Percentiles rank a stretch among this genome's conserved stretches.
These are phyloP conservation scores for Ochropacha duplaris DNA, from an alignment of 2,888 invertebrate genomes.

Conservation along the genomic window DNA sequence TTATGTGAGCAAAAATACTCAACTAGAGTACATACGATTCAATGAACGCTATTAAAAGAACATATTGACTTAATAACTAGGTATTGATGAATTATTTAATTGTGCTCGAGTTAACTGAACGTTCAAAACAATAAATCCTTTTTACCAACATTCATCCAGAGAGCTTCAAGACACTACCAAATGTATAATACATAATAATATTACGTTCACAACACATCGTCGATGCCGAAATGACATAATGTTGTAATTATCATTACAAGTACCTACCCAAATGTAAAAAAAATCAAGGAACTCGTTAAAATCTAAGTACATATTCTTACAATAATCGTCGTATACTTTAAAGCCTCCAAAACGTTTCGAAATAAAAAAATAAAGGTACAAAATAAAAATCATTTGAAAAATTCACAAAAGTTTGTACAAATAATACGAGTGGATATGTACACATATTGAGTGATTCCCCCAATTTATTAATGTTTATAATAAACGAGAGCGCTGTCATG, in stretches of 20 bases:
- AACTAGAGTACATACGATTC: constrained; percentile 17
- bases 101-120: constrained; percentile 14
- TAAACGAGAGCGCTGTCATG: constrained; percentile 9
- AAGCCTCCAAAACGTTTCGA: constrained; percentile 79
- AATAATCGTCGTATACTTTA: constrained; percentile 79
- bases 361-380: constrained; percentile 55
- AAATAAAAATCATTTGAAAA: constrained; percentile 58
- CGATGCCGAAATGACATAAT: constrained; percentile 40
- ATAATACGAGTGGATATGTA: constrained; percentile 44
- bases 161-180: constrained; percentile 21
- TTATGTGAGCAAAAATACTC: constrained; percentile 24
- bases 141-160: constrained; percentile 18
- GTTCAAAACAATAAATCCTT: constrained; percentile 10
- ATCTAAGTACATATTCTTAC: constrained; percentile 80
- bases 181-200: constrained; percentile 38
- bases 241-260: constrained; percentile 28
- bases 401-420: constrained; percentile 66
- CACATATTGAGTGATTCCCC: constrained; percentile 23
- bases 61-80: constrained; percentile 28
- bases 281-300: constrained; percentile 73
- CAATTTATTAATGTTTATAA: constrained; percentile 7
- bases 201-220: constrained; percentile 35
- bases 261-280: constrained; percentile 58
- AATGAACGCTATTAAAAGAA: constrained; percentile 19
- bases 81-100: constrained; percentile 20